Conservation (phyloP, 2,113 vertebrate genomes). For the Herpetotheres cachinnans region DNA sequence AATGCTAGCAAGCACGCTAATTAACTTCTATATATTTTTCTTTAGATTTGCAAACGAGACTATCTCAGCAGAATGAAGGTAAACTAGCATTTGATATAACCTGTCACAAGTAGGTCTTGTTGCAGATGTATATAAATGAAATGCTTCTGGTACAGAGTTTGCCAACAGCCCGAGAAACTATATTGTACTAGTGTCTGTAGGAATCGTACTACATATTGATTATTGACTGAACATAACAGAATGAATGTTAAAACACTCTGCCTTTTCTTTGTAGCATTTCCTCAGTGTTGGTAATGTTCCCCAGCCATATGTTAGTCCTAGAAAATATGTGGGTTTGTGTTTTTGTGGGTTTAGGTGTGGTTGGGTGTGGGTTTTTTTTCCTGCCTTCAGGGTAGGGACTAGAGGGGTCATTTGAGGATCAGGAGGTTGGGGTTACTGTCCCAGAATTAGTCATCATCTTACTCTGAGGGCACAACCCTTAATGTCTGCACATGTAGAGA, state of each 20-base stretch:
- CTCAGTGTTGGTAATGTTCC: neutral
- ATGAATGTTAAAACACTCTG: neutral
- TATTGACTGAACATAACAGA: neutral
- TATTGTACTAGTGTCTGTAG: neutral
- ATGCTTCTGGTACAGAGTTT: neutral
- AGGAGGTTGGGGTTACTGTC: neutral
- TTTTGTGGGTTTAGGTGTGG: neutral
- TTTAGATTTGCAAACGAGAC: constrained; percentile 84
- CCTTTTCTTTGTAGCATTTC: neutral
- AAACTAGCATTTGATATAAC: constrained; percentile 27
- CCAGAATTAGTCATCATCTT: accelerated
- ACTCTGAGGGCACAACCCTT: neutral
- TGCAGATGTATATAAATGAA: neutral
- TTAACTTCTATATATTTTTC: constrained; percentile 28
- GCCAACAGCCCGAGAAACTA: neutral
- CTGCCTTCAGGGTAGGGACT: neutral
- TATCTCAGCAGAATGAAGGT: constrained; percentile 86
- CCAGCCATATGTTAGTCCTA: neutral
- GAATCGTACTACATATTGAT: accelerated
- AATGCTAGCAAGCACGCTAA: neutral
- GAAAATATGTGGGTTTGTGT: neutral
- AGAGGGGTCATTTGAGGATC: neutral
- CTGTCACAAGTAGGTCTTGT: neutral
- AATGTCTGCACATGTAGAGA: neutral
- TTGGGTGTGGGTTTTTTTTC: neutral